phyloP scores from a whole-genome alignment of 2,797 vertebrate genomes.

The Sebastes nivosus region DNA sequence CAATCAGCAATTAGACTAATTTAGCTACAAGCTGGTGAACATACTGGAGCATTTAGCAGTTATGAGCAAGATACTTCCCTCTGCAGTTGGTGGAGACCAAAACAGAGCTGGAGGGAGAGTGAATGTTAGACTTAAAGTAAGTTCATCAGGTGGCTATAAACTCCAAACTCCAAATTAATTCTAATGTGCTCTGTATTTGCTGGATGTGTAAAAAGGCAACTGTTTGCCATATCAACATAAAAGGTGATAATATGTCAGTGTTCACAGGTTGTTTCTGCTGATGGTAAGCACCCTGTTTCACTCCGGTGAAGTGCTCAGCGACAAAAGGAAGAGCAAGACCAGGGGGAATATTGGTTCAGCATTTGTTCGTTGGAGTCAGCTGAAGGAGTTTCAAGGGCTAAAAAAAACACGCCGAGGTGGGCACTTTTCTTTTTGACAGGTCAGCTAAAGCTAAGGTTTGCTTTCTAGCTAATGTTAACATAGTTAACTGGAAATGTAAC shows the following conservation, averaged over 20 bases:
- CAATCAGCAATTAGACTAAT: slow-evolving; percentile 7
- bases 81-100: slow-evolving; percentile 2
- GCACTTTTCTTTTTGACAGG: no score
- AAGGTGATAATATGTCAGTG: neutral
- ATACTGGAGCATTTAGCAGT: slow-evolving; percentile 4
- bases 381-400: no score
- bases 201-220: neutral
- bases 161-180: neutral
- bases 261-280: neutral
- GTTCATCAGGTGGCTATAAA: neutral
- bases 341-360: no score
- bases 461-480: neutral
- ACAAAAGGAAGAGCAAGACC: no score
- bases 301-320: no score
- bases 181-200: neutral
- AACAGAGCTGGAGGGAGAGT: neutral
- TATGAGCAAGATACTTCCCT: slow-evolving; percentile 8
- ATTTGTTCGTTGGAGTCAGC: no score
- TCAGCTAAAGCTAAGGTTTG: no score
- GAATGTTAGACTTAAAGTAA: neutral
- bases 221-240: neutral
- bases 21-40: slow-evolving; percentile 8
- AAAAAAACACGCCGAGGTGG: no score
- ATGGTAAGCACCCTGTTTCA: neutral
- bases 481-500: neutral